Evolutionary conservation across 37 sponge, comb jelly and placozoan species (phyloP).

Genomic region (Bolinopsis microptera): DNA sequence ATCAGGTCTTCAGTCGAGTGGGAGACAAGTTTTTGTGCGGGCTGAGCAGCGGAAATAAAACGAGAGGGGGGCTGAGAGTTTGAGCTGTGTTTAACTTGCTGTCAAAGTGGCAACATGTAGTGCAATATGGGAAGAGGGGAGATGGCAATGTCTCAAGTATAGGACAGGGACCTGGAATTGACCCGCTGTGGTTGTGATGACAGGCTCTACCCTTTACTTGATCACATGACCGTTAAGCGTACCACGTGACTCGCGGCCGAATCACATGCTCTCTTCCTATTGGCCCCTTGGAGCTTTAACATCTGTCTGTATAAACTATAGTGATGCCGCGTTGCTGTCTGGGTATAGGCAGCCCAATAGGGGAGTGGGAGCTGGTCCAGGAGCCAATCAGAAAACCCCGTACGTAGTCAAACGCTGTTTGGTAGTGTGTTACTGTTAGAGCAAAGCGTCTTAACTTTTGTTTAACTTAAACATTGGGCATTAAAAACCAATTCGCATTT

Average conservation of each 20-base stretch:
- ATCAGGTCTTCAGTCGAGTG: too few species aligned
- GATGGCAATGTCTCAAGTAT: neutral
- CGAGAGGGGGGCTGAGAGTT: too few species aligned
- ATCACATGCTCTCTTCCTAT: neutral
- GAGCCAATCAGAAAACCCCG: neutral
- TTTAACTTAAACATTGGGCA: neutral
- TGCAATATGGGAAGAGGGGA: neutral
- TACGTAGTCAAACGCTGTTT: neutral
- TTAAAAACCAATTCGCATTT: neutral
- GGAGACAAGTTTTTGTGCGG: too few species aligned
- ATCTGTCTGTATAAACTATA: neutral
- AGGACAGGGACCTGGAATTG: neutral
- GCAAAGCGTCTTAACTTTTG: neutral
- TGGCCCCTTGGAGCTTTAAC: neutral
- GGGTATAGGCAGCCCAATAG: neutral
- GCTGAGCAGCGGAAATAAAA: too few species aligned
- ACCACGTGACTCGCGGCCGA: neutral
- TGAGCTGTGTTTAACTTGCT: neutral
- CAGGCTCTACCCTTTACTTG: neutral
- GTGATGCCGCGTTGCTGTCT: neutral
- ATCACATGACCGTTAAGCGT: neutral
- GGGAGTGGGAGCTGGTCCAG: neutral
- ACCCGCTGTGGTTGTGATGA: neutral
- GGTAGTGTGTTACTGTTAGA: neutral
- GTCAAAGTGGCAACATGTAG: neutral